These are phyloP conservation scores for Gortyna flavago DNA, from an alignment of 2,888 invertebrate species.

Conservation along the genomic window DNA sequence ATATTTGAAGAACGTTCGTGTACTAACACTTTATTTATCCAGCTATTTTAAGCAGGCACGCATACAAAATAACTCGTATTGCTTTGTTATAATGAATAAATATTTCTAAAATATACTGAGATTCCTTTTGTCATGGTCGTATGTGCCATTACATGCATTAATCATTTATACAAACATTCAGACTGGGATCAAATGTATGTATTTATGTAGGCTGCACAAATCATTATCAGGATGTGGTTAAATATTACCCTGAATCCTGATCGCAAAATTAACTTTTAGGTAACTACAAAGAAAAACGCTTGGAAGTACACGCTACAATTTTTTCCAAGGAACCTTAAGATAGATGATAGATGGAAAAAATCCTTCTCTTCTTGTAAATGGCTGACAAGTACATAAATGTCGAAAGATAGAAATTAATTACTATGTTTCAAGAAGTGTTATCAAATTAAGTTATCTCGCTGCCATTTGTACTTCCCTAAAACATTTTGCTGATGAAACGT, in stretches of 20 bases:
- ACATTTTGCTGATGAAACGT: slow-evolving; percentile 40
- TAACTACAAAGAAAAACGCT: no score
- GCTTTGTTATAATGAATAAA: slow-evolving; percentile 23
- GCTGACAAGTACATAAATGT: background rate
- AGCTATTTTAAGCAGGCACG: slow-evolving; percentile 14
- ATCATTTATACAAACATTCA: slow-evolving; percentile 12
- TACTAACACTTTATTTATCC: slow-evolving; percentile 10
- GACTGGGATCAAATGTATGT: slow-evolving; percentile 3
- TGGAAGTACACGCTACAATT: background rate
- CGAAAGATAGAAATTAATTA: background rate
- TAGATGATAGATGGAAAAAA: background rate
- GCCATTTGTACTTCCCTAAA: slow-evolving; percentile 18
- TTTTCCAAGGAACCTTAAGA: background rate
- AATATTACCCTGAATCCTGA: background rate
- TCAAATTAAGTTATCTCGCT: slow-evolving; percentile 3
- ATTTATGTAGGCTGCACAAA: background rate
- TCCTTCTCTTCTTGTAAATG: background rate
- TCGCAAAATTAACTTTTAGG: background rate
- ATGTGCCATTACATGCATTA: slow-evolving; percentile 25
- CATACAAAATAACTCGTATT: slow-evolving; percentile 7
- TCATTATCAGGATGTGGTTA: background rate
- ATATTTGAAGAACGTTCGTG: slow-evolving; percentile 27
- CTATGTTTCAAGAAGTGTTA: background rate
- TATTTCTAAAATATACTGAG: slow-evolving; percentile 34
- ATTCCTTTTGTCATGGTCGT: slow-evolving; percentile 39